A percentile compares a stretch with the other conserved stretches of the same genome.
Evolutionary conservation across 2,888 invertebrate species (phyloP).

Genomic region (Acrocyrtus sp.): DNA sequence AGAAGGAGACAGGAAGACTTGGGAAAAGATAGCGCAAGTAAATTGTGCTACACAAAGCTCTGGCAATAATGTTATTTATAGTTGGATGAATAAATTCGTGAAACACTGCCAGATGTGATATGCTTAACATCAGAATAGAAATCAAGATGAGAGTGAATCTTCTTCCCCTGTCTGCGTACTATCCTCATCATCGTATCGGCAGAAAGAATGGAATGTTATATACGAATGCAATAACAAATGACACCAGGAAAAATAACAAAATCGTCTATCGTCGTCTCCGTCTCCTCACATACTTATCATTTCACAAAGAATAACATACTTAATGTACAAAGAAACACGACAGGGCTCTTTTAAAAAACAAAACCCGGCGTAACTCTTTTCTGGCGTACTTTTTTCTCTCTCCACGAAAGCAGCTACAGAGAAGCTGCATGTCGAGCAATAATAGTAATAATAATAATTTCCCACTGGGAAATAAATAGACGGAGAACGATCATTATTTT

Average conservation of each 20-base stretch:
- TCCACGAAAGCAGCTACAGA: too few species aligned
- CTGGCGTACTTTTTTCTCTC: too few species aligned
- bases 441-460: conserved; percentile 33
- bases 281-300: too few species aligned
- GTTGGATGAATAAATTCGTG: conserved; percentile 22
- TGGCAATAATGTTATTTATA: conserved; percentile 26
- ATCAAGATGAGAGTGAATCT: neutral
- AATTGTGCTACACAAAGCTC: neutral
- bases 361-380: too few species aligned
- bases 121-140: conserved; percentile 19
- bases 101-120: conserved; percentile 39
- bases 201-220: conserved; percentile 42
- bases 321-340: too few species aligned
- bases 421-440: too few species aligned
- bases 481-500: conserved; percentile 45
- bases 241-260: conserved; percentile 17
- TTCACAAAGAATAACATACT: conserved; percentile 15
- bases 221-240: conserved; percentile 25
- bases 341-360: too few species aligned
- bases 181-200: neutral
- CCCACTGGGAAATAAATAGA: conserved; percentile 22
- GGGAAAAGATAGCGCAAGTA: too few species aligned
- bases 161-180: neutral
- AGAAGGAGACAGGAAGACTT: neutral
- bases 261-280: too few species aligned